Percentiles rank a stretch among this genome's conserved stretches.
Conservation (phyloP, 2,797 vertebrate species). For the Acanthurus lineatus region DNA sequence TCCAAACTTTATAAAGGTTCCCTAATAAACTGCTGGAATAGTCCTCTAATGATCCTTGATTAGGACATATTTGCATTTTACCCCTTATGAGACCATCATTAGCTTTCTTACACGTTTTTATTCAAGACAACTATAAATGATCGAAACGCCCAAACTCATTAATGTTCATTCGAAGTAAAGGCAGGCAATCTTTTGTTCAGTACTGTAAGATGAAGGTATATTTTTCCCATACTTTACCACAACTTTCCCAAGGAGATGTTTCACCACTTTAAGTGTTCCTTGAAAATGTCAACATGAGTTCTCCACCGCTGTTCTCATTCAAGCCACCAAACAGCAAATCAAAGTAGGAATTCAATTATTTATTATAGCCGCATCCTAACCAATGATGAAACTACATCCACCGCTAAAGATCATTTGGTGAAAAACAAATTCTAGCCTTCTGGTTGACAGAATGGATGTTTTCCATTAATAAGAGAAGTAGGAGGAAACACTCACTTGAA, state of each 20-base stretch:
- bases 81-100: too few species aligned
- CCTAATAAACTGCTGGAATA: too few species aligned
- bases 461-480: slow-evolving; percentile 48
- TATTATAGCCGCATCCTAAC: slow-evolving; percentile 42
- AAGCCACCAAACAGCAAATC: slow-evolving; percentile 32
- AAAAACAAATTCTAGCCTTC: slow-evolving; percentile 56
- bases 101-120: not conserved
- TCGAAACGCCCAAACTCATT: not conserved
- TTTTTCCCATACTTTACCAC: slow-evolving; percentile 14
- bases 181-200: not conserved
- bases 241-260: slow-evolving; percentile 26
- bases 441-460: slow-evolving; percentile 56
- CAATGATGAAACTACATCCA: slow-evolving; percentile 34
- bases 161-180: not conserved
- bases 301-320: slow-evolving; percentile 1
- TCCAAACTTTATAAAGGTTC: not conserved
- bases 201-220: not conserved
- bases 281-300: slow-evolving; percentile 45
- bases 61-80: too few species aligned
- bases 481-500: slow-evolving; percentile 29
- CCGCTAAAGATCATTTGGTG: slow-evolving; percentile 58
- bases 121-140: not conserved
- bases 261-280: slow-evolving; percentile 26
- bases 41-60: too few species aligned
- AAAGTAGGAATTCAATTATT: slow-evolving; percentile 42